phyloP scores from a whole-genome alignment of 2,888 invertebrate species.

The Laothoe populi region DNA sequence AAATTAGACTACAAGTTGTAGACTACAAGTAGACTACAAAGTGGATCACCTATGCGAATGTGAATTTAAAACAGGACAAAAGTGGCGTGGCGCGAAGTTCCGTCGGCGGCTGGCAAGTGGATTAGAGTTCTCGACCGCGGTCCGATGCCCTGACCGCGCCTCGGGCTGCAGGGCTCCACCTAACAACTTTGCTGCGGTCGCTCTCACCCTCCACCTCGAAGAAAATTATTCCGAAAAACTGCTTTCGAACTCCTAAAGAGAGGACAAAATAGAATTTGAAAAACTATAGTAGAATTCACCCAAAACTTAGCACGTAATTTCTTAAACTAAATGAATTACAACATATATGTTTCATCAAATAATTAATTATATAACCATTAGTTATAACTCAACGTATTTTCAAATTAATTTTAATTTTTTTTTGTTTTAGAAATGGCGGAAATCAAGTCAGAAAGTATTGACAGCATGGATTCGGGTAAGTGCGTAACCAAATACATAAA shows the following conservation, averaged over 20 bases:
- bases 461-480: slow-evolving; percentile 80
- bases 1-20: slow-evolving; percentile 77
- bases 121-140: slow-evolving; percentile 71
- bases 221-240: slow-evolving; percentile 46
- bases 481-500: slow-evolving; percentile 27
- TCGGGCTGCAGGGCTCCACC: slow-evolving; percentile 50
- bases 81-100: slow-evolving; percentile 56
- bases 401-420: slow-evolving; percentile 23
- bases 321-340: too few species aligned
- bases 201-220: slow-evolving; percentile 39
- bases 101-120: slow-evolving; percentile 60
- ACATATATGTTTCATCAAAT: too few species aligned
- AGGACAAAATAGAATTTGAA: not conserved
- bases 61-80: slow-evolving; percentile 78
- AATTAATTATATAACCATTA: too few species aligned
- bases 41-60: slow-evolving; percentile 74
- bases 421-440: slow-evolving; percentile 74
- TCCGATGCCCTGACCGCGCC: slow-evolving; percentile 53
- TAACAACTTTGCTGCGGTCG: slow-evolving; percentile 53
- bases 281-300: not conserved
- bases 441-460: slow-evolving; percentile 79
- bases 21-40: too few species aligned
- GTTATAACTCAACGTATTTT: not conserved
- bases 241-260: slow-evolving; percentile 28
- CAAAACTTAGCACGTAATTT: too few species aligned